Conservation (phyloP, 2,113 vertebrate genomes). For the Phyllostomus discolor region DNA sequence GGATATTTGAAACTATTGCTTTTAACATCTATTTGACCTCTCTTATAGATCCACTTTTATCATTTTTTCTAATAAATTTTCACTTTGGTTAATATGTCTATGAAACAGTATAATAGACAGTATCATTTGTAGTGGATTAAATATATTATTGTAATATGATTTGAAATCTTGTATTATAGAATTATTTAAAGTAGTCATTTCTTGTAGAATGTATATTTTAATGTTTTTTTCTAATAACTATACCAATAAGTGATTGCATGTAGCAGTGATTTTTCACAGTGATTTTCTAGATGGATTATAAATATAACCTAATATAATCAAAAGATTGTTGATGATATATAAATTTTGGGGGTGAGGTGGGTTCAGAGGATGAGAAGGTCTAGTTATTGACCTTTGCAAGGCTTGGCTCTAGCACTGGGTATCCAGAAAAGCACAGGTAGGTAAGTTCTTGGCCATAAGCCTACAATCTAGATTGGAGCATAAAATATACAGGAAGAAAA, state of each 20-base stretch:
- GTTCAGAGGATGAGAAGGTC: background rate
- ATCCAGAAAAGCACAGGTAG: background rate
- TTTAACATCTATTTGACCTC: background rate
- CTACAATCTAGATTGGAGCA: background rate
- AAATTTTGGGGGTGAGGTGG: background rate
- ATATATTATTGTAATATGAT: background rate
- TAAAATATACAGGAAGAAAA: background rate
- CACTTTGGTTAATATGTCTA: background rate
- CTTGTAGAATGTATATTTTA: background rate
- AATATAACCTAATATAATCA: background rate
- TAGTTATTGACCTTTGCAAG: background rate
- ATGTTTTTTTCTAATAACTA: background rate
- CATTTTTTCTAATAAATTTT: background rate
- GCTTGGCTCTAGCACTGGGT: background rate
- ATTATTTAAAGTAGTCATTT: background rate
- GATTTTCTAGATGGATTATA: background rate
- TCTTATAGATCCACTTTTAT: background rate
- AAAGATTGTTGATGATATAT: background rate
- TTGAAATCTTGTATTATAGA: background rate
- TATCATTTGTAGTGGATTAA: background rate
- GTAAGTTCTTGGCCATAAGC: background rate
- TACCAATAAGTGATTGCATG: background rate
- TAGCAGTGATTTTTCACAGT: background rate
- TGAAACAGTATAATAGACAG: background rate
- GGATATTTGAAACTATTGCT: background rate